phyloP scores from a whole-genome alignment of 2,888 invertebrate species.

The Danaus chrysippus region DNA sequence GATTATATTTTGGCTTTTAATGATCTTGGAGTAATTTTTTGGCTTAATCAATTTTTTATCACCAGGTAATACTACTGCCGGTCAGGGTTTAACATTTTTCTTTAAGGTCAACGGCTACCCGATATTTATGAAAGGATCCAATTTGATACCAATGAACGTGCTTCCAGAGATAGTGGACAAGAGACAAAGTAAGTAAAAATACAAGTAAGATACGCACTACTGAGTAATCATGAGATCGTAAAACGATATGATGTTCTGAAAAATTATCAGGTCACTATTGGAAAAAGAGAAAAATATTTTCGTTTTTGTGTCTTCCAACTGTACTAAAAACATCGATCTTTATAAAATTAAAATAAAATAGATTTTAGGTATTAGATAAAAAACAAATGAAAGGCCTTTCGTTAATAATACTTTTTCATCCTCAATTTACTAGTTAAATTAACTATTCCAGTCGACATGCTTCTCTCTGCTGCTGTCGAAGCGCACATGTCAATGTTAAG shows the following conservation, averaged over 20 bases:
- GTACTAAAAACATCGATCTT: no score
- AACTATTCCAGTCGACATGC: conserved; percentile 68
- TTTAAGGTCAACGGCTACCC: conserved; percentile 91
- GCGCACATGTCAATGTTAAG: conserved; percentile 95
- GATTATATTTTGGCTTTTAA: conserved; percentile 31
- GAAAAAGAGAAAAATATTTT: no score
- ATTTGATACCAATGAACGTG: conserved; percentile 94
- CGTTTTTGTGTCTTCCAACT: no score
- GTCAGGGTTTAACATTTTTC: conserved; percentile 87
- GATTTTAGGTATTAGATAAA: no score
- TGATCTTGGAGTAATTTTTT: background rate
- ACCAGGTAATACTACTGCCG: conserved; percentile 61
- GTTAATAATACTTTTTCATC: no score
- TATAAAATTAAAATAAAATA: no score
- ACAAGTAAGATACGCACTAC: background rate
- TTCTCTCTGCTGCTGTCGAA: conserved; percentile 84
- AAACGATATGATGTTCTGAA: no score
- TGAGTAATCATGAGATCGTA: no score
- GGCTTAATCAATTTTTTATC: conserved; percentile 16
- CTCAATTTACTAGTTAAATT: background rate
- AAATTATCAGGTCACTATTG: no score
- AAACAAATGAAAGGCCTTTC: no score
- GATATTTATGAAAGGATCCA: conserved; percentile 97
- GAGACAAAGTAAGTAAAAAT: conserved; percentile 54
- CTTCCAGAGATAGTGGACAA: conserved; percentile 85